A percentile compares a stretch with the other conserved stretches of the same genome.
phyloP scores from a whole-genome alignment of 2,888 invertebrate species.

The Polydrusus pterygomalis region DNA sequence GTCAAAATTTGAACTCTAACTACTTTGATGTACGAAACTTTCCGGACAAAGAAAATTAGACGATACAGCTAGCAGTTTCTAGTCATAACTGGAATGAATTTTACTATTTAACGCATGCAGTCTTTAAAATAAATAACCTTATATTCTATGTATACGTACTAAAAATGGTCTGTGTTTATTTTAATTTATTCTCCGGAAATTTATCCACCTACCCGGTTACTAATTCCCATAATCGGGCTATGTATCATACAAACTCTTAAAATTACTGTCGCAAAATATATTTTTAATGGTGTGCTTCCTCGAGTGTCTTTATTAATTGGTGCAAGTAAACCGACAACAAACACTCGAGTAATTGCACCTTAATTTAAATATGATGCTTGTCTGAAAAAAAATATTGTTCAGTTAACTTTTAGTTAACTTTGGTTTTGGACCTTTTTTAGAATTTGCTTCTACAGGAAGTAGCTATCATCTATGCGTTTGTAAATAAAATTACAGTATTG shows the following conservation, averaged over 20 bases:
- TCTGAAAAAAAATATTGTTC: neutral
- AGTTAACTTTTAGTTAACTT: too few relatives aligned
- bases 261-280: conserved; percentile 32
- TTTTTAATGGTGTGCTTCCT: conserved; percentile 32
- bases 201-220: conserved; percentile 29
- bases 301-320: conserved; percentile 13
- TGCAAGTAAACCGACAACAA: conserved; percentile 20
- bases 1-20: too few relatives aligned
- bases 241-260: conserved; percentile 33
- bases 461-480: too few relatives aligned
- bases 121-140: conserved; percentile 2
- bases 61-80: neutral
- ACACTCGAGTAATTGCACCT: neutral
- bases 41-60: neutral
- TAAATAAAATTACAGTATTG: too few relatives aligned
- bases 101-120: conserved; percentile 4
- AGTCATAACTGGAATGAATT: conserved; percentile 10
- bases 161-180: conserved; percentile 15
- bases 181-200: conserved; percentile 39
- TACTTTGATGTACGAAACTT: too few relatives aligned
- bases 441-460: too few relatives aligned
- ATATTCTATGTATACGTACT: neutral
- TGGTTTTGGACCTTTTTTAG: too few relatives aligned
- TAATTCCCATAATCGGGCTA: conserved; percentile 33
- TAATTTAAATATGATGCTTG: neutral